Base-by-base conservation (phyloP, 1,140 invertebrate genomes). In the Hyposmocoma kahamanoa region DNA sequence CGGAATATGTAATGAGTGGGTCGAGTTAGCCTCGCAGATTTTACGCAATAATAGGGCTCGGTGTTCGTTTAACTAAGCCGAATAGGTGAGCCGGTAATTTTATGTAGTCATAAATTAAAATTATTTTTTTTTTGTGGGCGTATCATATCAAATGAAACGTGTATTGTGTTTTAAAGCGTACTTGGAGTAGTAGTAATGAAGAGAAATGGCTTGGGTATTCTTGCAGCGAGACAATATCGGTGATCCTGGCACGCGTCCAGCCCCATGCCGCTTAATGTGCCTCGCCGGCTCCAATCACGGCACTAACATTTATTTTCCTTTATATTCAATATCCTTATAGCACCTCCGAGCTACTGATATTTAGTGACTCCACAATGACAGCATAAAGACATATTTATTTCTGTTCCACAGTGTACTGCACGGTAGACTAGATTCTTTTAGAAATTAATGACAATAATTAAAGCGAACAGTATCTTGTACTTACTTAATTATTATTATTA, bases 1-100 rank as follows among this genome's bases (percentile, higher is more conserved):
- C 63, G 56, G 67, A 77, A 72, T 77, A 74, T 63, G 63, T 72
- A 74, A 74, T 73, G 70, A 69, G 69, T 39, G 47, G 63, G 56
- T 50, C 62, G 58, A 64, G 43, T 59, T 52, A 52, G 42, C 49
- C 13, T 51, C 44, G 49, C 66, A 63, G 66, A 69, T 69, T 67
- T 66, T 62, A 51, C 53, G 59, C 55, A 55, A 53, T 59, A 64
- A 59, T 66, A 50, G 51, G 50, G 50, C 45, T 67, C 52, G 50
- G 51, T 62, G 42, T 57, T 59, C 55, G 47, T 59, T 70, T n/a
- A n/a, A n/a, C n/a, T n/a, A n/a, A n/a, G n/a, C n/a, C n/a, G n/a
- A 36, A 58, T 59, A 66, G 53, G 59, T 62, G 59, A 49, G 47
- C 52, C 57, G 45, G 53, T 66, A 53, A 64, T 67, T 47, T 64